Conservation (phyloP, 2,888 invertebrate genomes). For the Trichopoda pennipes region DNA sequence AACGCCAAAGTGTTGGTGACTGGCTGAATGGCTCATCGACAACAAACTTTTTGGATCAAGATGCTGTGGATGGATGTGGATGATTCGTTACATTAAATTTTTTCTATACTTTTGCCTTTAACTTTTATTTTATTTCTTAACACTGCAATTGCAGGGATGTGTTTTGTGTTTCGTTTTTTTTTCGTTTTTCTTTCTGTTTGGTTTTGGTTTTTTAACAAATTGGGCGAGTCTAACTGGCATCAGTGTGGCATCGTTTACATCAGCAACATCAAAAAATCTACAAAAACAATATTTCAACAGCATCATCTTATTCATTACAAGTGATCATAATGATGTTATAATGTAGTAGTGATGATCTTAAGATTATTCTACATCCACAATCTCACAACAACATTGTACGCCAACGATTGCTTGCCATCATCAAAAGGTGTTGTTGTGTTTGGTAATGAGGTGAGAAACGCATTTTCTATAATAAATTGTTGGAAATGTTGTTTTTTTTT, state of each 20-base stretch:
- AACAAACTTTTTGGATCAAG: constrained; percentile 39
- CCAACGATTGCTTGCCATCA: constrained; percentile 16
- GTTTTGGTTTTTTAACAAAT: constrained; percentile 51
- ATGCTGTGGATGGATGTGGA: constrained; percentile 35
- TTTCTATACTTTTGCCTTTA: constrained; percentile 22
- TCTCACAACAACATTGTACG: not conserved
- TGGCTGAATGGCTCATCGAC: constrained; percentile 21
- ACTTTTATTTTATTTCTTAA: constrained; percentile 2
- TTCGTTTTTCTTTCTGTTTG: not conserved
- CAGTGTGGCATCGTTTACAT: constrained; percentile 49
- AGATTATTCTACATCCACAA: constrained; percentile 13
- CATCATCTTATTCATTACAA: constrained; percentile 11
- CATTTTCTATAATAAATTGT: constrained; percentile 49
- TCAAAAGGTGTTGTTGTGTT: constrained; percentile 57
- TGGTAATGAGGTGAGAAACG: constrained; percentile 65
- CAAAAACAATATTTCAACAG: constrained; percentile 3
- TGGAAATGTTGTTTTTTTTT: too few species aligned
- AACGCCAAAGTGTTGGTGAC: constrained; percentile 19
- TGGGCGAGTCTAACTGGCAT: constrained; percentile 60
- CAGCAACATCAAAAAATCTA: constrained; percentile 23
- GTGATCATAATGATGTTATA: constrained; percentile 24
- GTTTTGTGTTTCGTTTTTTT: not conserved
- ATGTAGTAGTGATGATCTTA: not conserved
- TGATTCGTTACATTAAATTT: constrained; percentile 44
- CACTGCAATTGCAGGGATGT: not conserved